Base-by-base conservation (phyloP, 2,797 vertebrate genomes). In the Antrozous pallidus region DNA sequence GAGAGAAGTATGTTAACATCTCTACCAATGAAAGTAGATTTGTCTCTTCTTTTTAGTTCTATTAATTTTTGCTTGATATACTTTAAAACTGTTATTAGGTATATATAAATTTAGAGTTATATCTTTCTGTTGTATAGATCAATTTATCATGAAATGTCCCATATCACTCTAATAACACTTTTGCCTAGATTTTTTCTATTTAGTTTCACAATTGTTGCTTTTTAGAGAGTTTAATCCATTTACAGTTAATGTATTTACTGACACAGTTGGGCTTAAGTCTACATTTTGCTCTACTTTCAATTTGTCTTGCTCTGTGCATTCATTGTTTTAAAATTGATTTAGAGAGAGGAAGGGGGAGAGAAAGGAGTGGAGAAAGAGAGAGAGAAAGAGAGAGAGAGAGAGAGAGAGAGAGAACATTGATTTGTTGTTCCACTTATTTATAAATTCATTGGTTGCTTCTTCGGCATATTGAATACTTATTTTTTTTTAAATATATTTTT, bases 171-270 rank as follows among this genome's bases (percentile, higher is more conserved):
- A 86, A 51, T 69, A 85, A 94, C 38, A 88, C 33, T 90, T 88
- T 70, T 88, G 33, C 31, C 56, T 94, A 61, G 10, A 70, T 28
- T 88, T 92, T 93, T 92, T 73, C 70, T 90, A 78, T 58, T 20
- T 65, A 84, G n/a, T 74, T 91, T 94, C 70, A 86, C 26, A 94
- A 56, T 4, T 45, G 6, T 3, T 51, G 12, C 65, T 26, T 54
- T 73, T 84, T 78, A 77, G 4, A 63, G 8, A 65, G 42, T 45
- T 92, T 73, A 94, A 11, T 47, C 56, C 56, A 93, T 69, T 81
- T 93, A 79, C 16, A 63, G 45, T 80, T 95, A 85, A 83, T 17
- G 58, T 58, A 86, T 91, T 91, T 63, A 74, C 11, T 58, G 91
- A 74, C 18, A 85, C 54, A 49, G 5, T 3, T 85, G 63, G 61